Base-by-base conservation (phyloP, 64 coral and sea anemone genomes). In the Dendrophyllia cribrosa region DNA sequence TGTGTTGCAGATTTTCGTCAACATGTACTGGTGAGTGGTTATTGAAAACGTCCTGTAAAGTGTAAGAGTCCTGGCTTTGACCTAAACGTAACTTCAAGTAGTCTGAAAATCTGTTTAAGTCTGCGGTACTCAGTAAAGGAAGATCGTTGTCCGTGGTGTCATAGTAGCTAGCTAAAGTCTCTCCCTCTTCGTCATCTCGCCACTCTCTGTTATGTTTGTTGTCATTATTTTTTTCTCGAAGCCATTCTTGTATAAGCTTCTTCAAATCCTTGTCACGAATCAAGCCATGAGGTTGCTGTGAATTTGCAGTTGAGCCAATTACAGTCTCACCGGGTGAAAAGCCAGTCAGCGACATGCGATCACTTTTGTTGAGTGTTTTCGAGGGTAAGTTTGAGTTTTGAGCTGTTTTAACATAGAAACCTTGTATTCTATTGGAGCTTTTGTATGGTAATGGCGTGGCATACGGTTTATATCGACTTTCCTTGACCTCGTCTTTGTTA, bases 131-230 rank as follows among this genome's bases (percentile, higher is more conserved):
- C 19, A 65, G 43, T 68, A 61, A 84, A 17, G 50, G 34, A 16
- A 49, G 44, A 67, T 66, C 62, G 62, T 51, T 14, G 62, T 84
- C 47, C 7, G 44, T 24, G 62, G 0, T 51, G 60, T 84, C 80
- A 68, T 84, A 84, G 80, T 84, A 51, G 48, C 62, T 15, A 51
- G 44, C 43, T 21, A 20, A 43, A 3, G 17, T 61, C 21, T 84
- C 46, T 60, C 46, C 21, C 5, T 53, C 55, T 13, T 68, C 59
- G 34, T 64, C 78, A 56, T 43, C 24, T 62, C 22, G 12, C 72
- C 72, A 75, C 7, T 75, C 47, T 19, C 72, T 75, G 46, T 16
- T 75, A 20, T 75, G 72, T 75, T 75, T 75, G 44, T 75, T 78
- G 50, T 10, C 43, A 10, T 75, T 25, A 9, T 22, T 43, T 4